Base-by-base conservation (phyloP, 2,797 vertebrate genomes). In the Hypotaenidia okinawae region DNA sequence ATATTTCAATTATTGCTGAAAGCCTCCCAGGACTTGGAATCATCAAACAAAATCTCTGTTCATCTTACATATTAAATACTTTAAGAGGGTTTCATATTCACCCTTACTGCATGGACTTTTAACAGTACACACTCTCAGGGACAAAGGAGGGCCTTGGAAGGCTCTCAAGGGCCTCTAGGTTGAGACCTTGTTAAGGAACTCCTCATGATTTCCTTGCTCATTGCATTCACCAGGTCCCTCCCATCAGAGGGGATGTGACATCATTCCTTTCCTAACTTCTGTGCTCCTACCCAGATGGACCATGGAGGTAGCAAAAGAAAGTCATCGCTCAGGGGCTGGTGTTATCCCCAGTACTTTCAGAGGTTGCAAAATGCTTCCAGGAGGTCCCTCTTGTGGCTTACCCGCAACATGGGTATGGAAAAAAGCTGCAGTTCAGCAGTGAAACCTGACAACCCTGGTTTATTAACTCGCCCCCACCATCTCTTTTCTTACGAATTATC, bases 301-400 rank as follows among this genome's bases (percentile, higher is more conserved):
- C 62, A 55, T 30, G 78, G 10, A 21, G n/a, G 35, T 12, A 66
- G 59, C 8, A n/a, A 73, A 58, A 64, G 55, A 32, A 91, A 21
- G 58, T 51, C 72, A 37, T 59, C 52, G 3, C 4, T 5, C 1
- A 0, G 72, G 78, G 68, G 47, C 76, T 84, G 73, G 18, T 58
- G 5, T 84, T 27, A 62, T 45, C 62, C 82, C 54, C 45, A 39
- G 70, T 14, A 62, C 54, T 78, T 75, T 69, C 66, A 55, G 1
- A 63, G 63, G 41, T 47, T 87, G 75, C 73, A 81, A 33, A 91
- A 78, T 7, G 3, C 69, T 93, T 89, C 91, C 79, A 66, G 79
- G 77, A 94, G 94, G 76, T 92, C 91, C 91, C 95, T 94, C 91
- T 81, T 90, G 91, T 91, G 93, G 89, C 35, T 91, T 69, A 55